These are phyloP conservation scores for Malthinus seriepunctatus DNA, from an alignment of 2,888 invertebrate species.

Conservation along the genomic window DNA sequence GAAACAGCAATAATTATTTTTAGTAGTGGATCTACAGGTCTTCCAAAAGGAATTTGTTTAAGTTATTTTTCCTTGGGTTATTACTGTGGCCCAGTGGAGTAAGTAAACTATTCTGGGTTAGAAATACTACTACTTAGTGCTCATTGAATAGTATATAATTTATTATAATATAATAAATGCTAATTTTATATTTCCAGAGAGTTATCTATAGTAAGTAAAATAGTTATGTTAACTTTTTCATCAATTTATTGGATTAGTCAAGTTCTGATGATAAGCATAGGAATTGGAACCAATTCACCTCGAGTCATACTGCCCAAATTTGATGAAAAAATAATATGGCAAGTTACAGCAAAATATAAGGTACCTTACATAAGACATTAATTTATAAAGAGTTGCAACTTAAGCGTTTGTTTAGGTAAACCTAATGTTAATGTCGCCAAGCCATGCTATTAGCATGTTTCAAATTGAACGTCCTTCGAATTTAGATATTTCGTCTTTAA, in stretches of 20 bases:
- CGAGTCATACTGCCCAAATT: neutral
- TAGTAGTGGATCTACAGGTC: no score
- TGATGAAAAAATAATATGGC: neutral
- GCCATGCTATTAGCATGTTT: neutral
- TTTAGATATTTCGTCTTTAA: neutral
- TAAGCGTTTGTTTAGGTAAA: neutral
- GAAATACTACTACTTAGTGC: no score
- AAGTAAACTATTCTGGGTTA: no score
- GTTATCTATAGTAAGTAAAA: no score
- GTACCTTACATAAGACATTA: neutral
- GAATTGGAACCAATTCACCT: neutral
- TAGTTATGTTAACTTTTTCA: neutral
- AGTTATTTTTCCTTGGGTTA: no score
- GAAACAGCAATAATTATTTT: slow-evolving; percentile 32
- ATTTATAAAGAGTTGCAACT: neutral
- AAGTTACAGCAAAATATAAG: neutral
- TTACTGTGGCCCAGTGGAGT: slow-evolving; percentile 38
- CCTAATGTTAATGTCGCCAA: neutral
- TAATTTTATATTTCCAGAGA: neutral
- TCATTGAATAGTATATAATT: no score
- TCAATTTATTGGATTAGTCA: neutral
- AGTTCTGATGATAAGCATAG: neutral
- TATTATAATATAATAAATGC: neutral
- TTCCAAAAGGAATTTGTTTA: no score
- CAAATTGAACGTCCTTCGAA: neutral